Evolutionary conservation across 2,113 vertebrate species (phyloP).

Genomic region (Corythaeola cristata): DNA sequence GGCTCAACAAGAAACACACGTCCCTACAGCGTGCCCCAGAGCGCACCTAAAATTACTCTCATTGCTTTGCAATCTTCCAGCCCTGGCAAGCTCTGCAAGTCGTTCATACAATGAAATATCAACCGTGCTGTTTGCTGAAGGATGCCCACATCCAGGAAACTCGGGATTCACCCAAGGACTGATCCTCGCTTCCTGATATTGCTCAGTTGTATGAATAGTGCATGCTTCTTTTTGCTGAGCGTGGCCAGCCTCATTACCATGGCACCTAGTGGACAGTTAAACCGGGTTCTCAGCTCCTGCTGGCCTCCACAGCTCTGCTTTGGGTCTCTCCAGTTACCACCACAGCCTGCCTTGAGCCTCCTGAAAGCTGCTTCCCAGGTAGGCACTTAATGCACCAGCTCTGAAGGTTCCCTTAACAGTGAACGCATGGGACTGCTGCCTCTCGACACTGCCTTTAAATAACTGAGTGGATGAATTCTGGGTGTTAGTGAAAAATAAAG

Average conservation of each 20-base stretch:
- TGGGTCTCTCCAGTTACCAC: neutral
- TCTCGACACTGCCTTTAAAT: neutral
- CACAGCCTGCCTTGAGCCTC: neutral
- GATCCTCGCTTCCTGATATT: neutral
- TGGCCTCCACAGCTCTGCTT: neutral
- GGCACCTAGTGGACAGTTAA: neutral
- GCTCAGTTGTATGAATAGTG: neutral
- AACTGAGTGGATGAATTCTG: neutral
- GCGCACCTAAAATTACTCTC: neutral
- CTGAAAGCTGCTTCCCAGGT: neutral
- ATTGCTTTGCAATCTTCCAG: neutral
- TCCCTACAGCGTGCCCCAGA: neutral
- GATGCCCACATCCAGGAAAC: neutral
- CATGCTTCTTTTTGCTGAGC: neutral
- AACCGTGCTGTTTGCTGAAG: neutral
- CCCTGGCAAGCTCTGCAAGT: neutral
- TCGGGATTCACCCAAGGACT: neutral
- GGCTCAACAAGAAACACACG: fast-evolving
- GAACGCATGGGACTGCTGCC: neutral
- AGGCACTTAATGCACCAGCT: neutral
- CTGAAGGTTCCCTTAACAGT: neutral
- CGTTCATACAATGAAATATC: neutral
- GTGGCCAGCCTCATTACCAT: neutral
- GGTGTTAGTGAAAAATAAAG: neutral
- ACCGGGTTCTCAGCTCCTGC: neutral